Percentiles rank a stretch among this genome's conserved stretches.
phyloP scores from a whole-genome alignment of 2,797 vertebrate genomes.

The Hippopotamyrus pictus region DNA sequence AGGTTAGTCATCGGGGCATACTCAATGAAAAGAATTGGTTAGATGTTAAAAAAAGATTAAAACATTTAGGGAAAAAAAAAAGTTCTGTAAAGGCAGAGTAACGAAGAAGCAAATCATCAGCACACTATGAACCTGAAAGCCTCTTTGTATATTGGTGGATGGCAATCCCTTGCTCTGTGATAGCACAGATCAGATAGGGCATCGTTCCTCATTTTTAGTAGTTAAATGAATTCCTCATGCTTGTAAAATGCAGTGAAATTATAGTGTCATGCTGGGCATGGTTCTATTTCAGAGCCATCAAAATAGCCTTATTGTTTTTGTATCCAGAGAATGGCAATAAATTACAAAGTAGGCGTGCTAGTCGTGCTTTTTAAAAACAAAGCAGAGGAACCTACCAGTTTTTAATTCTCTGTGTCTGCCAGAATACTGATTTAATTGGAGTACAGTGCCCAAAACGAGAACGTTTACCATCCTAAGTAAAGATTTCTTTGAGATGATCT shows the following conservation, averaged over 20 bases:
- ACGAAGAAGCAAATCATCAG: neutral
- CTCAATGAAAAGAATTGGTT: neutral
- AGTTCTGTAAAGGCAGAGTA: neutral
- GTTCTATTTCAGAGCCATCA: neutral
- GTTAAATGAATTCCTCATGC: neutral
- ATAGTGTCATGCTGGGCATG: neutral
- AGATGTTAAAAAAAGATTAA: neutral
- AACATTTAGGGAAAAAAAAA: neutral
- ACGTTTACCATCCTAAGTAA: neutral
- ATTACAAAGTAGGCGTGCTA: neutral
- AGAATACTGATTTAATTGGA: neutral
- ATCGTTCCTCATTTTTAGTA: neutral
- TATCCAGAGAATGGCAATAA: neutral
- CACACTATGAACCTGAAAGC: neutral
- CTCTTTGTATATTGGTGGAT: neutral
- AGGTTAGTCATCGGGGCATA: neutral
- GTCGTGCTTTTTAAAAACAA: neutral
- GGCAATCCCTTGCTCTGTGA: neutral
- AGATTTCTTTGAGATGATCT: neutral
- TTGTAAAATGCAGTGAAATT: neutral
- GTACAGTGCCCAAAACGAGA: neutral
- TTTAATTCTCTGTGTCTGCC: neutral
- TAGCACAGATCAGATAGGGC: neutral
- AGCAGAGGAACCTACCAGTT: neutral
- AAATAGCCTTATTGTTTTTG: neutral